Evolutionary conservation across 2,113 vertebrate genomes (phyloP).

Genomic region (Silurus meridionalis): DNA sequence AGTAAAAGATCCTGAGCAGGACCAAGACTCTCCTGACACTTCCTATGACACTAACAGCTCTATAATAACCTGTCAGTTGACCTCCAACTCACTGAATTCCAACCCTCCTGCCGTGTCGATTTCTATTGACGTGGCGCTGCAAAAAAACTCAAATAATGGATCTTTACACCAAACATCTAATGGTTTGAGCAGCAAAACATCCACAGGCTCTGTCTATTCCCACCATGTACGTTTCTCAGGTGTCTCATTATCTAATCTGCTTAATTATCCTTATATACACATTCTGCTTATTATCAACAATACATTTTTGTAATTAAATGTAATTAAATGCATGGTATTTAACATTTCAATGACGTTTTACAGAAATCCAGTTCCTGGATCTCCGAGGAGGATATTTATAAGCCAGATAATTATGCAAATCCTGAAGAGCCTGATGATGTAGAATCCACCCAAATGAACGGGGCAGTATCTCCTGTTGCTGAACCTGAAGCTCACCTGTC

Average conservation of each 20-base stretch:
- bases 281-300: neutral
- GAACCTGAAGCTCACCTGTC: slow-evolving; percentile 50
- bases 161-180: slow-evolving; percentile 44
- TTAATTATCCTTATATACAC: neutral
- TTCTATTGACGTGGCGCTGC: neutral
- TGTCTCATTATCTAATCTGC: neutral
- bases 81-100: neutral
- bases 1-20: neutral
- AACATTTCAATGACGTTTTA: neutral
- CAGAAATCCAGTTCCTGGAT: slow-evolving; percentile 87
- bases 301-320: neutral
- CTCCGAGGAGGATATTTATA: slow-evolving; percentile 90
- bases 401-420: slow-evolving; percentile 64
- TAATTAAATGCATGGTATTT: neutral
- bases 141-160: neutral
- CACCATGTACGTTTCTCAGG: slow-evolving; percentile 64
- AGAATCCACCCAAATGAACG: slow-evolving; percentile 32
- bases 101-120: neutral
- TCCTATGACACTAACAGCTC: neutral
- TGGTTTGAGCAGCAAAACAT: slow-evolving; percentile 50
- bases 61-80: neutral
- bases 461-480: neutral
- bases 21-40: neutral
- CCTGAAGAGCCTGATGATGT: slow-evolving; percentile 29
- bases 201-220: slow-evolving; percentile 61